Conservation (phyloP, 1,140 invertebrate genomes). For the Hylyphantes graminicola region DNA sequence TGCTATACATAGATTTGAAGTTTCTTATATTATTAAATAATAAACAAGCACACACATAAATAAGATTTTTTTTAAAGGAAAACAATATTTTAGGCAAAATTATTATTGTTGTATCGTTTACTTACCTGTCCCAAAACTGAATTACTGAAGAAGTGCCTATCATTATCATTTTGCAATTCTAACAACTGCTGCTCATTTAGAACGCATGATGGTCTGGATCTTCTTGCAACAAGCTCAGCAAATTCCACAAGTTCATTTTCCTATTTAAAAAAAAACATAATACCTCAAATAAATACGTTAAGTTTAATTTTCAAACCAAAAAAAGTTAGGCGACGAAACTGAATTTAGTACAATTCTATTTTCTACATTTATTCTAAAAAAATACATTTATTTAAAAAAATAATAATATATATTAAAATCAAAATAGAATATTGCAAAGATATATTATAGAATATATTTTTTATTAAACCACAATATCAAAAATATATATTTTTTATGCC, state of each 20-base stretch:
- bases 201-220: conserved; percentile 70
- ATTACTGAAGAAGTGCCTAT: conserved; percentile 64
- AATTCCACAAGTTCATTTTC: conserved; percentile 67
- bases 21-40: not conserved
- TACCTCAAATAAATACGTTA: no score
- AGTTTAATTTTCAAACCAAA: no score
- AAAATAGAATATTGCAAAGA: no score
- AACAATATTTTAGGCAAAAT: not conserved
- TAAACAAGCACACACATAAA: not conserved
- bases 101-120: not conserved
- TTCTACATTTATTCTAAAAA: no score
- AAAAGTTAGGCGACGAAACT: no score
- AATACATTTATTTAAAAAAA: no score
- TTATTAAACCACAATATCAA: no score
- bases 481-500: no score
- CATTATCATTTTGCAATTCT: conserved; percentile 63
- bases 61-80: not conserved
- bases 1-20: not conserved
- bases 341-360: no score
- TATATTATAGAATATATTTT: no score
- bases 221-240: conserved; percentile 63
- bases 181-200: conserved; percentile 68
- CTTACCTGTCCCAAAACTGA: conserved; percentile 70
- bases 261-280: conserved; percentile 46
- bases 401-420: no score